Base-by-base conservation (phyloP, 1,140 invertebrate species). In the Caenorhabditis remanei region DNA sequence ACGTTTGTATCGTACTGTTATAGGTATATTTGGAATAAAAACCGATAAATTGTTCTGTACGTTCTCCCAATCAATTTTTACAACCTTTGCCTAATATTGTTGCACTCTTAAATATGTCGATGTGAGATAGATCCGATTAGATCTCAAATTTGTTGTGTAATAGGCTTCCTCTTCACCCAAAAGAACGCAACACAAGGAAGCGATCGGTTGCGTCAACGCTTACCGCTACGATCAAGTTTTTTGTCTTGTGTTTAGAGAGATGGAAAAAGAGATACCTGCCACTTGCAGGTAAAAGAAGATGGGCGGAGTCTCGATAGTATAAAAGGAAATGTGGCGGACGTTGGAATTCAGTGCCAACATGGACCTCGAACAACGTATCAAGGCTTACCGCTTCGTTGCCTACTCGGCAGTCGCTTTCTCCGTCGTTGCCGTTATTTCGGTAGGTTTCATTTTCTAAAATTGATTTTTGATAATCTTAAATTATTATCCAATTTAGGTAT, bases 351-450 rank as follows among this genome's bases (percentile, higher is more conserved):
- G 32, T 40, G 61, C 65, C n/a, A 46, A 43, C n/a, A 71, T 71
- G 65, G 65, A 71, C 43, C 65, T 71, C 65, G 65, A 71, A 71
- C 65, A 71, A 46, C 40, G 65, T 14, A 71, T 71, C 65, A 71
- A 71, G 65, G 87, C 87, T 61, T 87, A 87, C 84, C 82, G 83
- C 82, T 84, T 87, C 46, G 87, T 87, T 16, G 87, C 82, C 83
- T 87, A 85, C 48, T 84, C 87, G 63, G 87, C 87, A 43, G 87
- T 87, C 53, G 65, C 87, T 40, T 87, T 87, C 83, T 87, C 87
- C 21, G 83, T 84, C 16, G 87, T 87, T n/a, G 87, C 87, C 21
- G 84, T 87, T 46, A 61, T 87, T 50, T 87, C 87, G 58, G 65
- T 71, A 46, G 46, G 65, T 71, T 71, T 65, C 9, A n/a, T n/a